Conservation (phyloP, 2,113 vertebrate genomes). For the Gavialis gangeticus region DNA sequence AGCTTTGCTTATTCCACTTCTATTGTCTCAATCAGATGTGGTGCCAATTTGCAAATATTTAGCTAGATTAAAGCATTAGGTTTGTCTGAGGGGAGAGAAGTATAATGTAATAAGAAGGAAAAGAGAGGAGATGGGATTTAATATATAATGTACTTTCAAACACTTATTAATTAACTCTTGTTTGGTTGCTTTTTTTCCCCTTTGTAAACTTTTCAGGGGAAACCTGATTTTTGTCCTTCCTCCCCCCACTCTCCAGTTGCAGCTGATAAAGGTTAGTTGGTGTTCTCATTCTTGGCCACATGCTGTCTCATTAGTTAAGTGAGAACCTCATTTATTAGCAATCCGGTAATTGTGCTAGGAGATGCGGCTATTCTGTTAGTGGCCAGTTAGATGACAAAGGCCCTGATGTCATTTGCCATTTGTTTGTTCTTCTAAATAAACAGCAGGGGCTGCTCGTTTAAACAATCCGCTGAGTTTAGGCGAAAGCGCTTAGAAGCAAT, state of each 20-base stretch:
- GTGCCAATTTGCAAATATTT: slow-evolving; percentile 42
- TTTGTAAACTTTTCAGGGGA: not conserved
- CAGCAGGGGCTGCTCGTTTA: not conserved
- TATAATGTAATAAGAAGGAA: not conserved
- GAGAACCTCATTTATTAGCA: slow-evolving; percentile 43
- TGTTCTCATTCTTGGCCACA: slow-evolving; percentile 42
- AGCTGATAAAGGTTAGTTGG: slow-evolving; percentile 48
- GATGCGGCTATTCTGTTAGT: not conserved
- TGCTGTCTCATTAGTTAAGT: slow-evolving; percentile 48
- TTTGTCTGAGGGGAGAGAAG: not conserved
- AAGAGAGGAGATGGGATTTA: not conserved
- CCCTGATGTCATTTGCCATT: not conserved
- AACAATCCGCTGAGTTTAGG: not conserved
- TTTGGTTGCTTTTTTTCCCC: not conserved
- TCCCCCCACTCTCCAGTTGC: not conserved
- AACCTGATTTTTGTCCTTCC: not conserved
- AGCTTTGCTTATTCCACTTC: not conserved
- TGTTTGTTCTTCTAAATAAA: slow-evolving; percentile 12
- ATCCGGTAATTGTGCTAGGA: not conserved
- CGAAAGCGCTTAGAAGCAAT: not conserved
- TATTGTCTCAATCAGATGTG: not conserved
- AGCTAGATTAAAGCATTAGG: not conserved
- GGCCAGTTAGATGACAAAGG: not conserved
- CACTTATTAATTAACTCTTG: not conserved
- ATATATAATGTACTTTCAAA: not conserved